Conservation (phyloP, 2,888 invertebrate genomes). For the Hetaerina titia region DNA sequence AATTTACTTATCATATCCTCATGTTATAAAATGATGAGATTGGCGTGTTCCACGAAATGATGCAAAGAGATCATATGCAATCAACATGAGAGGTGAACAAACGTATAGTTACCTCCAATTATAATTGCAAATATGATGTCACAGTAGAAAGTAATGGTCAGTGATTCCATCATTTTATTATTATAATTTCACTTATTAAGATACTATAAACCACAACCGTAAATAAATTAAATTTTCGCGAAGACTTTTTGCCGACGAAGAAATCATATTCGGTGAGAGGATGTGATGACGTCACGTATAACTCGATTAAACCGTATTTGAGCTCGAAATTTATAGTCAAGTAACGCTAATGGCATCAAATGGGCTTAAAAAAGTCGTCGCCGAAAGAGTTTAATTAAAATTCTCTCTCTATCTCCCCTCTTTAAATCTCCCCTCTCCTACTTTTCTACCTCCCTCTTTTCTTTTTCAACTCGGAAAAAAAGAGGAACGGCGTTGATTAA, state of each 20-base stretch:
- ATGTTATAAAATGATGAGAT: too few relatives aligned
- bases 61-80: too few relatives aligned
- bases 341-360: constrained; percentile 63
- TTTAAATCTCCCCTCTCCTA: neutral
- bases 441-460: neutral
- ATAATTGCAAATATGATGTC: neutral
- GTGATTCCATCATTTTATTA: neutral
- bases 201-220: neutral
- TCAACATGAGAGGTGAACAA: too few relatives aligned
- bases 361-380: constrained; percentile 35
- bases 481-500: constrained; percentile 47
- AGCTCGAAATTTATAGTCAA: constrained; percentile 53
- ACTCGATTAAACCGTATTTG: constrained; percentile 60
- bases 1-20: too few relatives aligned
- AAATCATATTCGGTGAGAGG: constrained; percentile 58
- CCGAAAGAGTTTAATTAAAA: constrained; percentile 64
- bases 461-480: neutral
- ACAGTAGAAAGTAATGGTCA: neutral
- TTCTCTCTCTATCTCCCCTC: constrained; percentile 16
- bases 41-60: too few relatives aligned
- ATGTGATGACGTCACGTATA: constrained; percentile 33
- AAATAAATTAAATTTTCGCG: neutral
- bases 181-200: neutral
- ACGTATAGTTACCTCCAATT: too few relatives aligned
- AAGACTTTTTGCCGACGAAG: neutral